Conservation (phyloP, 2,113 vertebrate genomes). For the Chamaea fasciata region DNA sequence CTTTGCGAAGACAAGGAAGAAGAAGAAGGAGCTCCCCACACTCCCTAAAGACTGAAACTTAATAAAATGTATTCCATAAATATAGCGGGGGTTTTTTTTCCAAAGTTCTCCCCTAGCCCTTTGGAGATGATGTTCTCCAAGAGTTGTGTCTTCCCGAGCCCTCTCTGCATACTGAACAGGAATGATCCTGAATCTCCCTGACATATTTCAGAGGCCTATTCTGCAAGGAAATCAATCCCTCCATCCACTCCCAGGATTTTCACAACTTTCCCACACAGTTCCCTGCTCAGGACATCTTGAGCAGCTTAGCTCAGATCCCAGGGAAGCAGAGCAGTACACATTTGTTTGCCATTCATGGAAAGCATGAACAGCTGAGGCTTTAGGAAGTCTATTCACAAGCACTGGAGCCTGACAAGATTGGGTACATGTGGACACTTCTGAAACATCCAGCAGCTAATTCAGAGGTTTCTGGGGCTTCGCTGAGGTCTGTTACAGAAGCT, state of each 20-base stretch:
- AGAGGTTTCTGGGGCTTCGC: background rate
- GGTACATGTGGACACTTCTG: background rate
- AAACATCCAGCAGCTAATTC: background rate
- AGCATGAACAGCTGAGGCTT: background rate
- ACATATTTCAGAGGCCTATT: background rate
- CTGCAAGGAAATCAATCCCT: background rate
- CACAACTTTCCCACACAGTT: background rate
- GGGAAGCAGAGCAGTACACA: background rate
- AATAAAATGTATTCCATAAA: background rate
- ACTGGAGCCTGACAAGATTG: background rate
- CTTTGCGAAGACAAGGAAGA: background rate
- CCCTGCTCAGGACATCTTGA: background rate
- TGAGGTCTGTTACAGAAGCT: background rate
- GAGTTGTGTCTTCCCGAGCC: background rate
- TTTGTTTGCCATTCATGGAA: conserved; percentile 21
- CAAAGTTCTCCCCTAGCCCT: background rate
- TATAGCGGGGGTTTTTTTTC: rapidly evolving
- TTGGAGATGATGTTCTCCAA: background rate
- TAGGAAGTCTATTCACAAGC: background rate
- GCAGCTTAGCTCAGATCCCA: background rate
- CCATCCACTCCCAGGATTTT: background rate
- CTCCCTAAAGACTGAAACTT: background rate
- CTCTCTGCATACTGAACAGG: background rate
- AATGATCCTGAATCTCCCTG: background rate
- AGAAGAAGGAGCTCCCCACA: background rate